Conservation (phyloP, 2,888 invertebrate species). For the Eristalis arbustorum region DNA sequence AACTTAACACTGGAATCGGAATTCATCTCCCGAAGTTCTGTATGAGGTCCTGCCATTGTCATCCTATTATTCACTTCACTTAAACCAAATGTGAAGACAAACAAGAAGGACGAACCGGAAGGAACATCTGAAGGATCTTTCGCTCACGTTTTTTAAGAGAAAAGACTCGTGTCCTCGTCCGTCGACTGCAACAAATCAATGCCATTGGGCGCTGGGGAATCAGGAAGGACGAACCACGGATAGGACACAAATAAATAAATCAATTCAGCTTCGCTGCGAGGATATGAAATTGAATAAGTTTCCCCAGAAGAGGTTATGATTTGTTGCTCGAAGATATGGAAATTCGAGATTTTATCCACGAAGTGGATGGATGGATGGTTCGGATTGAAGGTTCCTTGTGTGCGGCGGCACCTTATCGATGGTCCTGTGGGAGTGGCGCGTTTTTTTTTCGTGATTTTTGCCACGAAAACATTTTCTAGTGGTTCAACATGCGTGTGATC, state of each 20-base stretch:
- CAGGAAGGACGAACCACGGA: conserved; percentile 4
- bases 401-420: conserved; percentile 17
- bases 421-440: neutral
- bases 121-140: neutral
- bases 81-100: conserved; percentile 25
- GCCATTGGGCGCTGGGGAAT: neutral
- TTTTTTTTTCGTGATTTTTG: neutral
- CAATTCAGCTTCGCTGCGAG: conserved; percentile 57
- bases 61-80: conserved; percentile 42
- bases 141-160: neutral
- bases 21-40: neutral
- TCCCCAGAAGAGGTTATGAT: conserved; percentile 60
- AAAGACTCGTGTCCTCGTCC: conserved; percentile 13
- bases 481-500: conserved; percentile 45
- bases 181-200: conserved; percentile 61
- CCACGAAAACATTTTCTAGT: conserved; percentile 27
- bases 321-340: conserved; percentile 66
- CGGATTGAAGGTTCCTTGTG: conserved; percentile 38
- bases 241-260: conserved; percentile 65
- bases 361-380: conserved; percentile 3
- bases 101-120: conserved; percentile 15
- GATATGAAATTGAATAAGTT: conserved; percentile 70
- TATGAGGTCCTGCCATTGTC: neutral
- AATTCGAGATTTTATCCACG: conserved; percentile 20
- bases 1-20: conserved; percentile 17